Base-by-base conservation (phyloP, 2,888 invertebrate genomes). In the Cordilura impudica region DNA sequence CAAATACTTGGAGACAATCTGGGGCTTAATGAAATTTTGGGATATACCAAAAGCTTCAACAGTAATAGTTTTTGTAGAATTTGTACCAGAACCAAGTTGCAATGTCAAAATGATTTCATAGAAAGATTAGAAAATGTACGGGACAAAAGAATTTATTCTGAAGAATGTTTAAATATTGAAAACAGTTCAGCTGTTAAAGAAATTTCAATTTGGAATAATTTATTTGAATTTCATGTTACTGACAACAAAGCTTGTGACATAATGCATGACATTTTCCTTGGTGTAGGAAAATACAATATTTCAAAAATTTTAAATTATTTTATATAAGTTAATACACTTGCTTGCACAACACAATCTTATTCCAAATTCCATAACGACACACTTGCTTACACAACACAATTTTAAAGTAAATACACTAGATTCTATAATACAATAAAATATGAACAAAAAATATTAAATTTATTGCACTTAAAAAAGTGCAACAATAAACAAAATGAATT, bases 1-100 rank as follows among this genome's bases (percentile, higher is more conserved):
- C 81, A 81, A 63, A 73, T 81, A 65, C 53, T 81, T 45, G 76
- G 79, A 39, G 76, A 78, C 31, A 79, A 81, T 53, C 51, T 73
- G 19, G 76, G 78, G 12, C 66, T 81, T 23, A 81, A 81, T 66
- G 78, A 72, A 72, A 53, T 77, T 72, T 79, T 81, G 61, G 78
- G 78, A 21, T 76, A 76, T 70, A 53, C 35, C 45, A 70, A 35
- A 21, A 58, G 70, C 39, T 81, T 71, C 16, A 75, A 75, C 54
- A 56, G 66, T 29, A 60, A 58, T 29, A 58, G 58, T 39, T 80
- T 58, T 76, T 80, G 71, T 60, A 77, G 82, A 76, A 31, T 81
- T 45, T 78, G 80, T 39, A 76, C 75, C 39, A 14, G 66, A 23
- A 47, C 69, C 31, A 81, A 82, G 70, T 47, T 60, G 60, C 60